Evolutionary conservation across 2,888 invertebrate genomes (phyloP), one percentile per base, ranked within the genome.

Genomic region (Oscheius sp.): DNA sequence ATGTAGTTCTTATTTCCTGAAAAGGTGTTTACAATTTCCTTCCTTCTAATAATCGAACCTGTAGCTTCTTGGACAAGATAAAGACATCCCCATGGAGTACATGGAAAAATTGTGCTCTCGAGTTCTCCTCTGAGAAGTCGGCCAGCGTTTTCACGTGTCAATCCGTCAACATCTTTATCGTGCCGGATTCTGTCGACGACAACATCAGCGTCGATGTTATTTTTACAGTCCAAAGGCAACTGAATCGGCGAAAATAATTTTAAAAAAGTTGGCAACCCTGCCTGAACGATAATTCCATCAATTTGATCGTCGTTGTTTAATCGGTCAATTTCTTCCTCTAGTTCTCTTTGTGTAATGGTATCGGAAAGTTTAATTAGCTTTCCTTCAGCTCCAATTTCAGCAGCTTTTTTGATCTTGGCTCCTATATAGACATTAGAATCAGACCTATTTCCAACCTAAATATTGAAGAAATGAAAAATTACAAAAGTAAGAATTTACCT

Each of bases 361-460:
- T 90, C 90, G 0, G 95, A 92, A 75, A 96, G 89, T 77, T 92
- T 90, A 2, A 96, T 88, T 87, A 94, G 65, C 25, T 65, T 69
- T 39, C 79, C 78, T 29, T 80, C 71, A 63, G 96, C 93, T 68
- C 97, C 97, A 80, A 97, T 93, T 82, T 94, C 93, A 64, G 89
- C 91, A 0, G 96, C 96, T 0, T 94, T 93, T 87, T 92, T 93
- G 68, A 96, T 90, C 89, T 98, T 98, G 92, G 93, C 94, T 37
- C 94, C 90, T 86, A 98, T 97, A 89, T 98, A 98, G 4, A 97
- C 96, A 89, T 96, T 96, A 50, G 97, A 97, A 88, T 98, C 97
- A 87, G 95, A 94, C 0, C 96, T 91, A 1, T 92, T 92, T 12
- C 98, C 98, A 72, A 98, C 97, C 90, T 97, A 93, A 29, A 74